Evolutionary conservation across 2,113 vertebrate genomes (phyloP).

Genomic region (Pelodiscus sinensis): DNA sequence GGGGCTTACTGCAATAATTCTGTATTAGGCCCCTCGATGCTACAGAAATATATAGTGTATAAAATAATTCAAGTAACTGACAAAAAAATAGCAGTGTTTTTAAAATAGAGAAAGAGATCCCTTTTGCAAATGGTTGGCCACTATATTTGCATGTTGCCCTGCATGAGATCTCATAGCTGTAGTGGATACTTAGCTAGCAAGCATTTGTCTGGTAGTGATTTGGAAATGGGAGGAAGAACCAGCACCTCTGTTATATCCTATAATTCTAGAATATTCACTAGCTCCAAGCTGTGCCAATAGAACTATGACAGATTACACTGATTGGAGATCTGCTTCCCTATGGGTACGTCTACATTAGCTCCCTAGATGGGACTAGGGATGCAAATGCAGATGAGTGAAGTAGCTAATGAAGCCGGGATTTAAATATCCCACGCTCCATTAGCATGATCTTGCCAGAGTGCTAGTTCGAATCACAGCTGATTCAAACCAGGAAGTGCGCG

Average conservation of each 20-base stretch:
- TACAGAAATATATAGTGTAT: not conserved
- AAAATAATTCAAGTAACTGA: not conserved
- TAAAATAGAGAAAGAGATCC: not conserved
- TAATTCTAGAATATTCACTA: not conserved
- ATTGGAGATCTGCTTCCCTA: not conserved
- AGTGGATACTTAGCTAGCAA: not conserved
- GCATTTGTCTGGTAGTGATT: not conserved
- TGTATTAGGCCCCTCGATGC: not conserved
- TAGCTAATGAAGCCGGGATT: no score
- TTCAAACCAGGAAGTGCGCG: no score
- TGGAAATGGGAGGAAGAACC: not conserved
- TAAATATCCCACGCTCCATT: no score
- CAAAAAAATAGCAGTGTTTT: not conserved
- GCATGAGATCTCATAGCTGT: not conserved
- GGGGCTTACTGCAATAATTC: accelerated
- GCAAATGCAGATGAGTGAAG: no score
- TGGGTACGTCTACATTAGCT: no score
- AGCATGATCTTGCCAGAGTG: no score
- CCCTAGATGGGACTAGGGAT: no score
- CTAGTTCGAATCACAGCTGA: no score
- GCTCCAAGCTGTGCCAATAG: not conserved
- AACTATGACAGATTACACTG: not conserved
- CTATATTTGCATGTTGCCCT: not conserved
- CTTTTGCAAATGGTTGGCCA: not conserved
- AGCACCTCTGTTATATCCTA: not conserved